Evolutionary conservation across 2,113 vertebrate species (phyloP).

Genomic region (Sarotherodon lohbergeri): DNA sequence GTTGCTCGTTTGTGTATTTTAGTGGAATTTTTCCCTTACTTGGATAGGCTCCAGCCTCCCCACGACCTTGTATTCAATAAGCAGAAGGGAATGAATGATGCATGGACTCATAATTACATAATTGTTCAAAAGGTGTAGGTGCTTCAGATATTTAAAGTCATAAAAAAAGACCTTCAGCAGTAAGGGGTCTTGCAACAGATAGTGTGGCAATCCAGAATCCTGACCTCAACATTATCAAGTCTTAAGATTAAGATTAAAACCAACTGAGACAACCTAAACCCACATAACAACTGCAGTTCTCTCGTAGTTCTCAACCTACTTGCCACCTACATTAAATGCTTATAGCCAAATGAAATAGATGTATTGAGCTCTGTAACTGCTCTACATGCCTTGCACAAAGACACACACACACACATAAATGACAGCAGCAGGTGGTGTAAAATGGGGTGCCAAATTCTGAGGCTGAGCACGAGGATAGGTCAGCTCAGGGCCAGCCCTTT

Average conservation of each 20-base stretch:
- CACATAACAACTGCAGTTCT: neutral
- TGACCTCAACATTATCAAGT: neutral
- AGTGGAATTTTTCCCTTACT: neutral
- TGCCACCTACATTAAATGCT: neutral
- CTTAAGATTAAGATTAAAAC: neutral
- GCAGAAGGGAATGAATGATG: neutral
- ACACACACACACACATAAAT: neutral
- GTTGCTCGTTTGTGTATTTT: neutral
- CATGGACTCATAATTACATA: neutral
- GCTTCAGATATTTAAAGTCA: neutral
- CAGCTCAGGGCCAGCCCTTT: neutral
- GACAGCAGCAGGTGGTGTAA: constrained; percentile 57
- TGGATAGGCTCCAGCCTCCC: neutral
- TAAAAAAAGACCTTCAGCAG: neutral
- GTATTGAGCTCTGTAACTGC: neutral
- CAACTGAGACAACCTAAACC: neutral
- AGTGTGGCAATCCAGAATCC: neutral
- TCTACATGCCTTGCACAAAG: neutral
- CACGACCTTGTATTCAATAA: neutral
- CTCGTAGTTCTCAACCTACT: neutral
- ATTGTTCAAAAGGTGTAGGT: neutral
- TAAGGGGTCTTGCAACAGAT: neutral
- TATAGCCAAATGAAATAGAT: neutral
- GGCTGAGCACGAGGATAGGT: constrained; percentile 21
- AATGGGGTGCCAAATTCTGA: constrained; percentile 29